These are phyloP conservation scores for Oryzias dopingdopingensis DNA, from an alignment of 2,797 vertebrate genomes.

Conservation along the genomic window DNA sequence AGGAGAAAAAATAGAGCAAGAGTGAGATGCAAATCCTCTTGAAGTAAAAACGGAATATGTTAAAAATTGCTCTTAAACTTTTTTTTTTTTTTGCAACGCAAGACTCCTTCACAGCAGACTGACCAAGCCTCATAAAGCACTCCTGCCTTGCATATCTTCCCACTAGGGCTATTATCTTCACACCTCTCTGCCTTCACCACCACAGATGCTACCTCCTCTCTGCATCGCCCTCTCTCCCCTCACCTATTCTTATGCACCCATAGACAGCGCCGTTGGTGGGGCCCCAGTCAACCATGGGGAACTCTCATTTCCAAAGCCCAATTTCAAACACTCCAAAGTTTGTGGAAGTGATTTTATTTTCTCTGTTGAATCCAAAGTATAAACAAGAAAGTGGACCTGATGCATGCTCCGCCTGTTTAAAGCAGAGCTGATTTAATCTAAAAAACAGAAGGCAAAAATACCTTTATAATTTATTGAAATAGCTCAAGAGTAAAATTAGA, in stretches of 20 bases:
- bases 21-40: slow-evolving; percentile 14
- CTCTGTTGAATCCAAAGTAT: slow-evolving; percentile 46
- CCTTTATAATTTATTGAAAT: slow-evolving; percentile 12
- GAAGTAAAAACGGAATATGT: slow-evolving; percentile 42
- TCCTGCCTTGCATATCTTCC: slow-evolving; percentile 71
- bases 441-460: slow-evolving; percentile 20
- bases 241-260: slow-evolving; percentile 38
- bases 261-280: slow-evolving; percentile 33
- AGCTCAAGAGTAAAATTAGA: slow-evolving; percentile 2
- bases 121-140: slow-evolving; percentile 63
- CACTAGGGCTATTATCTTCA: slow-evolving; percentile 77
- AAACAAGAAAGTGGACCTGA: slow-evolving; percentile 39
- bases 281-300: slow-evolving; percentile 60
- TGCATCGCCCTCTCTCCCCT: slow-evolving; percentile 42
- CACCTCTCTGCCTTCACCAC: slow-evolving; percentile 65
- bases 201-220: slow-evolving; percentile 46
- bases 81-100: slow-evolving; percentile 43
- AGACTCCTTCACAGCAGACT: slow-evolving; percentile 72
- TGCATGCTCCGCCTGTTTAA: slow-evolving; percentile 26
- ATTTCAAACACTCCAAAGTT: slow-evolving; percentile 68
- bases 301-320: slow-evolving; percentile 62
- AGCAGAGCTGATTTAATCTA: slow-evolving; percentile 22
- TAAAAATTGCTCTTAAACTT: slow-evolving; percentile 39
- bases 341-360: slow-evolving; percentile 62
- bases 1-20: slow-evolving; percentile 3